These are phyloP conservation scores for Melanostoma mellinum DNA, from an alignment of 2,888 invertebrate species.

Conservation along the genomic window DNA sequence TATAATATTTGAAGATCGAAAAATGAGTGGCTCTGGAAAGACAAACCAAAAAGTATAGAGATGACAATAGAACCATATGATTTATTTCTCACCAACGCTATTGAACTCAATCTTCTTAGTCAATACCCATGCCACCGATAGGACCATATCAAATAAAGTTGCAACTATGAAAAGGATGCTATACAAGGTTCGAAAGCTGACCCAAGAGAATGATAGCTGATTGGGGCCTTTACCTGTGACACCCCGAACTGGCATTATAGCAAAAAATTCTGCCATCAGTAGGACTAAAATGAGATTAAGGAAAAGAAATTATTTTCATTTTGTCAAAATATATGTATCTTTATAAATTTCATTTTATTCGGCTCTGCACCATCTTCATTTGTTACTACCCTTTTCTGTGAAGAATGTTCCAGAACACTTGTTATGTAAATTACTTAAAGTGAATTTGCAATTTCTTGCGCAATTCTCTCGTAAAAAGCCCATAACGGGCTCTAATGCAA, in stretches of 20 bases:
- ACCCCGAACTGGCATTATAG: slow-evolving; percentile 83
- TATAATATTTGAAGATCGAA: slow-evolving; percentile 77
- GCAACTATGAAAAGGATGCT: slow-evolving; percentile 75
- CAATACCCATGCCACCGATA: slow-evolving; percentile 77
- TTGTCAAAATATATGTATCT: not conserved
- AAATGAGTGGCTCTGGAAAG: slow-evolving; percentile 78
- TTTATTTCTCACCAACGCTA: slow-evolving; percentile 76
- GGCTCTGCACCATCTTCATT: too few species aligned
- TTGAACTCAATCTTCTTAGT: slow-evolving; percentile 77
- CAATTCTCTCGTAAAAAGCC: too few species aligned
- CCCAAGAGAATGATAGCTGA: slow-evolving; percentile 80
- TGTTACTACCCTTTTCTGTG: too few species aligned
- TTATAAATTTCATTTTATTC: not conserved
- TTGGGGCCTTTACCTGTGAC: slow-evolving; percentile 81
- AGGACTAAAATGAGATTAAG: slow-evolving; percentile 76
- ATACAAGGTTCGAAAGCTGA: slow-evolving; percentile 77
- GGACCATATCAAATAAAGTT: slow-evolving; percentile 72
- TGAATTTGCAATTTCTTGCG: too few species aligned
- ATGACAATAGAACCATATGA: not conserved
- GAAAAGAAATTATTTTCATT: not conserved
- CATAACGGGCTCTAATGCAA: too few species aligned
- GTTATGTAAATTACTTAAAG: too few species aligned
- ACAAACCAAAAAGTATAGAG: not conserved
- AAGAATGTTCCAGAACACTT: too few species aligned
- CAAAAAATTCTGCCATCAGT: slow-evolving; percentile 83